Percentiles rank a stretch among this genome's conserved stretches.
These are phyloP conservation scores for Cylas formicarius DNA, from an alignment of 1,140 invertebrate species.

Conservation along the genomic window DNA sequence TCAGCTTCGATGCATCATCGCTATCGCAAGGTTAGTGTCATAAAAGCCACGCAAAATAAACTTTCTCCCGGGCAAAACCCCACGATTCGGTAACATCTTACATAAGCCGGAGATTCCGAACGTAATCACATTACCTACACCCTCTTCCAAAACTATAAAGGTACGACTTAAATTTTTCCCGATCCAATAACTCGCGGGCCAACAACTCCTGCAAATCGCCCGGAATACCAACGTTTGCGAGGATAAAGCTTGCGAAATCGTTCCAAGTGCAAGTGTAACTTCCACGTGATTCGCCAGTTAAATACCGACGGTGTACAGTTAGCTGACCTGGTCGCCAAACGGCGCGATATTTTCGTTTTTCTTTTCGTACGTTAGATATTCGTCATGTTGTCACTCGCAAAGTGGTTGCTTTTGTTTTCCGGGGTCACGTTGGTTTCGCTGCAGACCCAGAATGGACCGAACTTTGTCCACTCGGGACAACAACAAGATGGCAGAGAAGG, in stretches of 20 bases:
- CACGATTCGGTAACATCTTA: neutral
- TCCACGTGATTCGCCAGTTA: neutral
- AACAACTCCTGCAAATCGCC: neutral
- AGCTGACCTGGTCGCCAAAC: slow-evolving; percentile 1
- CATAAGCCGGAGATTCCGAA: neutral
- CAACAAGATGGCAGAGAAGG: slow-evolving; percentile 34
- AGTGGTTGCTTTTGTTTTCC: slow-evolving; percentile 46
- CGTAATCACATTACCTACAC: too few species aligned
- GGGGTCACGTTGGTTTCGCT: slow-evolving; percentile 43
- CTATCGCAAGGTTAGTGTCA: slow-evolving; percentile 14
- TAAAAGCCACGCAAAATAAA: slow-evolving; percentile 7
- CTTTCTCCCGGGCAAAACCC: slow-evolving; percentile 19
- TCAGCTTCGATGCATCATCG: too few species aligned
- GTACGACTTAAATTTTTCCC: neutral
- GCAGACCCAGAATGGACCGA: slow-evolving; percentile 45
- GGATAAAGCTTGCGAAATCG: too few species aligned
- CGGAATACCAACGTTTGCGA: neutral
- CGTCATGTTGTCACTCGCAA: slow-evolving; percentile 37
- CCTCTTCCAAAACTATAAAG: too few species aligned
- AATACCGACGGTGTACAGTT: slow-evolving; percentile 1
- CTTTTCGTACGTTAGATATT: neutral
- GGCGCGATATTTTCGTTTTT: neutral
- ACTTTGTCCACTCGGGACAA: slow-evolving; percentile 34
- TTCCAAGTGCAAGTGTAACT: too few species aligned
- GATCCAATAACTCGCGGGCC: neutral